Base-by-base conservation (phyloP, 1,140 invertebrate genomes). In the Papilio glaucus region DNA sequence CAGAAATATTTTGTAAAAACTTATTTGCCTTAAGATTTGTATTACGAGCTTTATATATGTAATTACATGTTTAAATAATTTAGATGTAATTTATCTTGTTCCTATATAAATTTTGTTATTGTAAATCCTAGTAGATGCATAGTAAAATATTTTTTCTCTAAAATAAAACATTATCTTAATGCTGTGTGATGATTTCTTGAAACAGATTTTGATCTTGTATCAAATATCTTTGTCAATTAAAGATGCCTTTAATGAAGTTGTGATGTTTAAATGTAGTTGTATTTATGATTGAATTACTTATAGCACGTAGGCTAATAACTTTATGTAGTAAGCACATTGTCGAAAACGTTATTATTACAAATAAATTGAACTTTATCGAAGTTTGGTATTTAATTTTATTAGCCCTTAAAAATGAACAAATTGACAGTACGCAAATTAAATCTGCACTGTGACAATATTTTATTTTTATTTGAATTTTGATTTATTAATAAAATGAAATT, bases 241-340 rank as follows among this genome's bases (percentile, higher is more conserved):
- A 73, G 74, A 75, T 78, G 82, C 82, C 83, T 86, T 88, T 72
- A 74, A 81, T 72, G 72, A 79, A 81, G 83, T 82, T 90, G 88
- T 90, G 87, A 90, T 90, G 81, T 85, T 70, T 81, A 73, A 77
- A 75, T 72, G 76, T 83, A 77, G 72, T 78, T 79, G 77, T 90
- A 90, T 90, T 89, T 90, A 89, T 90, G 6, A 21, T 26, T 45
- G 24, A n/a, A 68, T 21, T 68, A 63, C 10, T 63, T 24, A 45
- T 68, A 68, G 41, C 39, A 68, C 65, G 41, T 68, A 68, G 41
- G 1, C 24, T 68, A 68, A 71, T 74, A 76, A 75, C 29, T 49
- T 42, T 72, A 75, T 15, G 26, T 72, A 76, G 74, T 81, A 79
- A 80, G 79, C 80, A 86, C 81, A 76, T 83, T 85, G 84, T 33